Evolutionary conservation across 2,888 invertebrate species (phyloP).

Genomic region (Cephonodes hylas): DNA sequence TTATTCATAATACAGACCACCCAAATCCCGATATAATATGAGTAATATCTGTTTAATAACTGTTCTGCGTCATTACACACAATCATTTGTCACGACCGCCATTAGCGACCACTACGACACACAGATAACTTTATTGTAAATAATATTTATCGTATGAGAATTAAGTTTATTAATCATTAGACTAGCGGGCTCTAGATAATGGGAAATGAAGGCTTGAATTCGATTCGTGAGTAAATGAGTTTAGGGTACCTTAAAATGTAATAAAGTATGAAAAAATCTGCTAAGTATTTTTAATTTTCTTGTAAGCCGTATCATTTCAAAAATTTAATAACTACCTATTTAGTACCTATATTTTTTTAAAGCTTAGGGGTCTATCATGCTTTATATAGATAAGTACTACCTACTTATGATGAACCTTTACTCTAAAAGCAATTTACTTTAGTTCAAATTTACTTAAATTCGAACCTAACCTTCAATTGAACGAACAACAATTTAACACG

Average conservation of each 20-base stretch:
- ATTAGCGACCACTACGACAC: conserved; percentile 29
- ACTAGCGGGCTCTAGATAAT: neutral
- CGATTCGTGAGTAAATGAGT: neutral
- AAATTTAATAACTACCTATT: no score
- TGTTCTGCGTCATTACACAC: conserved; percentile 41
- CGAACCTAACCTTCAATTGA: neutral
- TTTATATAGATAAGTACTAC: no score
- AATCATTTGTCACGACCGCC: conserved; percentile 49
- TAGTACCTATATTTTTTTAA: no score
- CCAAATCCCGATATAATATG: conserved; percentile 30
- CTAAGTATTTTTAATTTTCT: no score
- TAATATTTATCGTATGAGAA: neutral
- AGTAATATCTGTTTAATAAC: conserved; percentile 41
- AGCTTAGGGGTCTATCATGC: no score
- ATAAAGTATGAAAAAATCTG: no score
- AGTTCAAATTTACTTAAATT: neutral
- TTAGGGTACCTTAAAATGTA: no score
- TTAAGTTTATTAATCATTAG: neutral
- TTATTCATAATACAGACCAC: conserved; percentile 26
- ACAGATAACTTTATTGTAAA: neutral
- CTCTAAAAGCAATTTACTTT: neutral
- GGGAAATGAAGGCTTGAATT: neutral
- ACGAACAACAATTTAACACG: neutral
- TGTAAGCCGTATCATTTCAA: no score
- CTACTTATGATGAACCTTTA: neutral